These are phyloP conservation scores for Halocaridina rubra DNA, from an alignment of 2,888 invertebrate species.

Conservation along the genomic window DNA sequence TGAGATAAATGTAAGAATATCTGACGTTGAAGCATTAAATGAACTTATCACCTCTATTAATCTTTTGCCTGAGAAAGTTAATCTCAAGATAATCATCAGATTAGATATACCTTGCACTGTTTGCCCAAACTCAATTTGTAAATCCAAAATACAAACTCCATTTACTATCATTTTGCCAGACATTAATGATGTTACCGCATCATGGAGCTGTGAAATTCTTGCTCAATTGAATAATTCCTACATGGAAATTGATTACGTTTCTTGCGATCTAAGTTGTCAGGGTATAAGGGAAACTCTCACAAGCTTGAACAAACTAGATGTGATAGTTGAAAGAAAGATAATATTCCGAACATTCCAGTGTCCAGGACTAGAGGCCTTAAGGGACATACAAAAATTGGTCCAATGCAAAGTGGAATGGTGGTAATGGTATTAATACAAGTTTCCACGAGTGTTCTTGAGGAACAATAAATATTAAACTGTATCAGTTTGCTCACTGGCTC, in stretches of 20 bases:
- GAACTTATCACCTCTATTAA: background rate
- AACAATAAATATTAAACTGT: too few relatives aligned
- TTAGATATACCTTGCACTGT: conserved; percentile 11
- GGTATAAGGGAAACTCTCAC: background rate
- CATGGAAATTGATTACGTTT: background rate
- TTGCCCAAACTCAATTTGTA: background rate
- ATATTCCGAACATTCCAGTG: background rate
- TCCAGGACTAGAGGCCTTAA: background rate
- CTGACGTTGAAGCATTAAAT: background rate
- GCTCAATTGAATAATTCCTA: background rate
- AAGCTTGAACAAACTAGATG: background rate
- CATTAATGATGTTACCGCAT: background rate
- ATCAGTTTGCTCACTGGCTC: too few relatives aligned
- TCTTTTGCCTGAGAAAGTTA: background rate
- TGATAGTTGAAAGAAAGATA: background rate
- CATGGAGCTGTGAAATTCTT: background rate
- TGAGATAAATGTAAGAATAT: background rate
- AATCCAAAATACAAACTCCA: background rate
- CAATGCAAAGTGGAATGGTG: background rate
- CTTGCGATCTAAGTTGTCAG: background rate
- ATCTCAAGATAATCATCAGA: background rate
- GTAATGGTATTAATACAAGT: too few relatives aligned
- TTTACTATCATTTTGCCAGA: background rate
- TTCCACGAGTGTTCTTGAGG: too few relatives aligned
- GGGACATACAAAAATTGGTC: background rate